Percentiles rank a stretch among this genome's conserved stretches.
Conservation (phyloP, 2,797 vertebrate genomes). For the Pseudomugil tenellus region DNA sequence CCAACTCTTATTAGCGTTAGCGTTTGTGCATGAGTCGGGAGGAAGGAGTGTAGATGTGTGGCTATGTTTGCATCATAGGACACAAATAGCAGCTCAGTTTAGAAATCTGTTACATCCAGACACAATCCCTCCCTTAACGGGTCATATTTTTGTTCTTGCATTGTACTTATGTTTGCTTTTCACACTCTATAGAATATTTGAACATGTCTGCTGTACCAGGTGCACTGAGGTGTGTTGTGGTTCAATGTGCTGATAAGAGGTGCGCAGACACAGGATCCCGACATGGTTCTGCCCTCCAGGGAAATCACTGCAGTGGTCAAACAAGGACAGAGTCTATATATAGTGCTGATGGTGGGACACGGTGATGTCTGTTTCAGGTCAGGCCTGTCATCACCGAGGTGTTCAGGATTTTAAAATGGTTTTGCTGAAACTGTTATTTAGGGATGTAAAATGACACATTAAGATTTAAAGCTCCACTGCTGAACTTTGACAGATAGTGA, state of each 20-base stretch:
- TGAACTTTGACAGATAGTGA: too few relatives aligned
- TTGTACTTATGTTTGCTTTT: slow-evolving; percentile 1
- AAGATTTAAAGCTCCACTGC: neutral
- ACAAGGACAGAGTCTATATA: slow-evolving; percentile 60
- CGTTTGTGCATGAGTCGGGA: neutral
- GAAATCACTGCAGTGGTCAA: slow-evolving; percentile 52
- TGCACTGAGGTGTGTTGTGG: slow-evolving; percentile 16
- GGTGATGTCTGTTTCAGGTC: slow-evolving; percentile 29
- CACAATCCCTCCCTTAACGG: neutral
- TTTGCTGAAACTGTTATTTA: too few relatives aligned
- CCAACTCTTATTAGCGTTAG: neutral
- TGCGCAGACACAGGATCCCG: slow-evolving; percentile 38
- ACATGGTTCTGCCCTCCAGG: slow-evolving; percentile 33
- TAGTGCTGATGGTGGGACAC: slow-evolving; percentile 41
- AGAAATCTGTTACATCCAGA: slow-evolving; percentile 27
- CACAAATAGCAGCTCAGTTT: slow-evolving; percentile 38
- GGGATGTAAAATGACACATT: neutral
- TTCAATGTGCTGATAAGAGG: slow-evolving; percentile 40
- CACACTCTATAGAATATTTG: slow-evolving; percentile 4
- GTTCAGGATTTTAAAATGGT: neutral
- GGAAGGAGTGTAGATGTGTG: neutral
- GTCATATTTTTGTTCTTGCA: neutral
- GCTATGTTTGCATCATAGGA: slow-evolving; percentile 12
- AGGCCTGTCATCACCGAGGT: neutral
- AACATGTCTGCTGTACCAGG: slow-evolving; percentile 8